Evolutionary conservation across 2,797 vertebrate genomes (phyloP), one percentile per base, ranked within the genome.

Genomic region (Alectoris magna): DNA sequence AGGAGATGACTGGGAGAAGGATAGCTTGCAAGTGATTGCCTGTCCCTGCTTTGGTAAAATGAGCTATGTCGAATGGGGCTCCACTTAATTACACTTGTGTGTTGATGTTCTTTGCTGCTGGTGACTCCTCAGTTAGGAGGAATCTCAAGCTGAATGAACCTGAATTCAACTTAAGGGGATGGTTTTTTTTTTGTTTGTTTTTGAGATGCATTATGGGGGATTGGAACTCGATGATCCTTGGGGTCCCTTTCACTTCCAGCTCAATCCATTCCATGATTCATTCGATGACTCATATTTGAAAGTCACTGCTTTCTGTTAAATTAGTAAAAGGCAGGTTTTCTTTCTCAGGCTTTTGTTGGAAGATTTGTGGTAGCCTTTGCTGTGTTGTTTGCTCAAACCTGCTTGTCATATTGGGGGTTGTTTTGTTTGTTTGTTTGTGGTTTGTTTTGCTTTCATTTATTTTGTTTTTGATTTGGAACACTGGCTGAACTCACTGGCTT

Each of bases 401-500:
- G 26, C n/a, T 81, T 72, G 73, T 29, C 72, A 7, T 55, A 1
- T 23, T 31, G 10, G 2, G 4, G 24, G 5, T 7, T 41, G 22
- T 48, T 13, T 43, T 64, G 48, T 23, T 51, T 51, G 24, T 4
- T 51, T 26, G 49, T 16, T 3, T 60, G 58, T 24, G 9, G 41
- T 24, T 63, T 46, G 36, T 7, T 41, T 24, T 53, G 17, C 38
- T 56, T 87, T 84, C 19, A 55, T 2, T 92, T 86, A 29, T 85
- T 91, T 81, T 64, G 0, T 5, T 58, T 88, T 67, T 93, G 14
- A 44, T 87, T 68, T 84, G 53, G 17, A 76, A 21, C 38, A 16
- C 58, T 84, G 27, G 5, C 39, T 84, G 56, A 88, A 77, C 64
- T 64, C 58, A 80, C 41, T 96, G 94, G n/a, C 48, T 87, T 75